Evolutionary conservation across 1,140 invertebrate genomes (phyloP), one percentile per base, ranked within the genome.

Genomic region (Dermatophagoides farinae): DNA sequence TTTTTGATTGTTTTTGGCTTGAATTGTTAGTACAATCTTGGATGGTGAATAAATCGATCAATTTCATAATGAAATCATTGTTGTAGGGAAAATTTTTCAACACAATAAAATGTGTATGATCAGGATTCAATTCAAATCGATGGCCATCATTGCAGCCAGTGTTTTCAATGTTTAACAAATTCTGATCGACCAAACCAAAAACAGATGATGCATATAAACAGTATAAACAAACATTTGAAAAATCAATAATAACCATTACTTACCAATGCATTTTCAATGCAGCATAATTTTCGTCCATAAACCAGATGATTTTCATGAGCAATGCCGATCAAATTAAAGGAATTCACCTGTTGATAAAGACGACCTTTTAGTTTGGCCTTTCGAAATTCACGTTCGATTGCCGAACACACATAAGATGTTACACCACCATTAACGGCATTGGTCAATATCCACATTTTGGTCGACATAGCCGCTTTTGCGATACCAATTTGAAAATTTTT

Each of bases 361-460:
- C 11, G 50, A 57, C 44, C 57, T 65, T 39, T 62, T 43, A 57
- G 63, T 62, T 14, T 62, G 62, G 62, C 68, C 64, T 38, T 64
- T 60, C 20, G 22, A 22, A 67, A 66, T 53, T 73, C 71, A 54
- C 70, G 66, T 20, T 61, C 44, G 1, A 72, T 67, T 16, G 72
- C 71, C 57, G 74, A 70, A 0, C 72, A 71, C 40, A 75, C 69
- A 25, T 71, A 63, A 58, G 70, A 69, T 8, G 70, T 65, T 1
- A 72, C 64, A 0, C 71, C 71, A 38, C 64, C 55, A 64, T 73
- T 71, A 16, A 72, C 46, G 8, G 72, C 73, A 62, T 71, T 70
- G 0, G 72, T 74, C 10, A 74, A 57, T 18, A 75, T 72, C 72
- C 72, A 75, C 70, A 74, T 72, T 46, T 72, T 69, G 16, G 73